Evolutionary conservation across 2,888 invertebrate species (phyloP).

Genomic region (Eumacrocentrus americanus): DNA sequence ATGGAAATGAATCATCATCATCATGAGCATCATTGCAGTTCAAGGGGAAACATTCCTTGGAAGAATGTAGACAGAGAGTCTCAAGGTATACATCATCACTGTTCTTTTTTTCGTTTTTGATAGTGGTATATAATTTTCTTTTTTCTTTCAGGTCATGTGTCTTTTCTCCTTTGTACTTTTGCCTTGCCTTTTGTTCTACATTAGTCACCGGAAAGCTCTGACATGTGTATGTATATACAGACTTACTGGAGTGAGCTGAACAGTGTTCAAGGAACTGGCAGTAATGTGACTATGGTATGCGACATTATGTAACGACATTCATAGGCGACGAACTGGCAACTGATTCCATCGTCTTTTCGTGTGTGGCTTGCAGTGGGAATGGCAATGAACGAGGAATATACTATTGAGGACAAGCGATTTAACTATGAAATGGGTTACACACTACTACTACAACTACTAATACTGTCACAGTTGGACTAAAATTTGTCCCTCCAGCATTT

Average conservation of each 20-base stretch:
- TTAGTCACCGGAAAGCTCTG: conserved; percentile 7
- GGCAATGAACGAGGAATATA: neutral
- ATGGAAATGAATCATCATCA: no score
- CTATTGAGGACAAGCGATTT: no score
- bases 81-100: conserved; percentile 9
- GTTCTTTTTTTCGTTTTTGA: conserved; percentile 1
- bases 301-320: conserved; percentile 53
- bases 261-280: conserved; percentile 44
- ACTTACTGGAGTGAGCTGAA: neutral
- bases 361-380: conserved; percentile 8
- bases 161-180: conserved; percentile 2
- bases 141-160: conserved; percentile 9
- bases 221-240: conserved; percentile 3
- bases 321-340: conserved; percentile 49
- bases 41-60: no score
- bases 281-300: conserved; percentile 47
- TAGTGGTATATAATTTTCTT: no score
- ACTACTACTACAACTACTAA: no score
- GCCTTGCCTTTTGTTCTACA: conserved; percentile 8
- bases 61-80: conserved; percentile 4
- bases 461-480: no score
- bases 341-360: conserved; percentile 46
- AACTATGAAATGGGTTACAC: no score
- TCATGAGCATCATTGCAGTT: no score
- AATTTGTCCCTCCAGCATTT: no score